Percentiles rank a stretch among this genome's conserved stretches.
Evolutionary conservation across 23 tunicate species (phyloP).

Genomic region (Diplosoma virens): DNA sequence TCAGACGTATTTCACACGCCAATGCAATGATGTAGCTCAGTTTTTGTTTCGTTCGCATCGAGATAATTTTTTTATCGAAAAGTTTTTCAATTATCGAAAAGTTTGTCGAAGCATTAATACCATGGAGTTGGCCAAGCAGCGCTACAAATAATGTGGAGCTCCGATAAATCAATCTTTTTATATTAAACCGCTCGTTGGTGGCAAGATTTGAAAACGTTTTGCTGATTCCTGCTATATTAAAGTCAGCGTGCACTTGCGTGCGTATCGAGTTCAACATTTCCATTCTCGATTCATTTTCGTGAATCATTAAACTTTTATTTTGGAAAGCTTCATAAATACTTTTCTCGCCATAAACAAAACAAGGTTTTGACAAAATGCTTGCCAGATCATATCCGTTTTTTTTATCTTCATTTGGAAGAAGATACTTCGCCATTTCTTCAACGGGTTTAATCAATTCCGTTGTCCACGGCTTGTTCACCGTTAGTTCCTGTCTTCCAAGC

Average conservation of each 20-base stretch:
- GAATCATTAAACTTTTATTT: too few relatives aligned
- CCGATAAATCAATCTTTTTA: not conserved
- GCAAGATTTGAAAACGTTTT: too few relatives aligned
- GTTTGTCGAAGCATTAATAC: not conserved
- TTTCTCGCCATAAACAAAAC: conserved; percentile 23
- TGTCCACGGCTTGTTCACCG: conserved; percentile 28
- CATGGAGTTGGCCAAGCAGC: not conserved
- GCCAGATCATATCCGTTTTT: conserved; percentile 43
- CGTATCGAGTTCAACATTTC: not conserved
- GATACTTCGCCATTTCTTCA: conserved; percentile 30
- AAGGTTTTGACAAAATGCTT: conserved; percentile 11
- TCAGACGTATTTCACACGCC: conserved; percentile 5
- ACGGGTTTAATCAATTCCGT: conserved; percentile 38
- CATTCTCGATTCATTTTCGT: too few relatives aligned
- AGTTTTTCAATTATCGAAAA: not conserved
- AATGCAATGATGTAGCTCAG: not conserved
- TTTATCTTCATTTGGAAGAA: not conserved
- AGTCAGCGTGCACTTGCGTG: too few relatives aligned
- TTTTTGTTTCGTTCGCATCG: not conserved
- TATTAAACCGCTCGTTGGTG: not conserved
- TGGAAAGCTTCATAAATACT: not conserved
- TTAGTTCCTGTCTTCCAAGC: conserved; percentile 19
- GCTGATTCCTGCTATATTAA: too few relatives aligned
- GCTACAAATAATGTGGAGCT: not conserved
- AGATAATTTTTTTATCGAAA: not conserved